Percentiles rank a stretch among this genome's conserved stretches.
Evolutionary conservation across 1,140 invertebrate genomes (phyloP).

Genomic region (Neodiprion lecontei): DNA sequence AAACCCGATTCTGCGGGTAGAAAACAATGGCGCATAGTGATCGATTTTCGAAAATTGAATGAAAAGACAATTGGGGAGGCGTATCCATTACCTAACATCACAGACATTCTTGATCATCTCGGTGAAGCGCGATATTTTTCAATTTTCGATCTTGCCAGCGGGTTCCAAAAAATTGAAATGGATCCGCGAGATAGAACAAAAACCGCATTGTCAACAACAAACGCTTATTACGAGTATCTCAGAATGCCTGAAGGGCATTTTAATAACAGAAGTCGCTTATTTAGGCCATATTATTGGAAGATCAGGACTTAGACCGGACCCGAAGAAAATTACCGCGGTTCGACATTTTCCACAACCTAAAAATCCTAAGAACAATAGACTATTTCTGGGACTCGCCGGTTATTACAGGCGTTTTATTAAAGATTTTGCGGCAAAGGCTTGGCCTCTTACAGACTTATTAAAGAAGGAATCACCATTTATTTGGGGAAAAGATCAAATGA

Average conservation of each 20-base stretch:
- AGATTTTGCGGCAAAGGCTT: constrained; percentile 38
- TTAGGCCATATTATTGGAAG: constrained; percentile 31
- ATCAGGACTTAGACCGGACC: constrained; percentile 31
- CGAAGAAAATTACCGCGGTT: constrained; percentile 24
- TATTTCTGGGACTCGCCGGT: constrained; percentile 7
- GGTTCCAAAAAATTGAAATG: constrained; percentile 50
- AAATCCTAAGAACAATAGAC: constrained; percentile 12
- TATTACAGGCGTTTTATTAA: constrained; percentile 41
- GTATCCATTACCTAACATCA: constrained; percentile 19
- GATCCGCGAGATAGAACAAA: constrained; percentile 47
- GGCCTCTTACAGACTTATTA: constrained; percentile 38
- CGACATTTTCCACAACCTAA: constrained; percentile 25
- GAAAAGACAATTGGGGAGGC: constrained; percentile 19
- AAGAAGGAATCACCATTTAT: constrained; percentile 16
- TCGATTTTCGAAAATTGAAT: constrained; percentile 50
- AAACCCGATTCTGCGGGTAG: constrained; percentile 33
- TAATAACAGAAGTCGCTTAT: constrained; percentile 24
- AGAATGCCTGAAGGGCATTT: constrained; percentile 42
- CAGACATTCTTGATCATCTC: constrained; percentile 46
- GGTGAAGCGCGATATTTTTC: constrained; percentile 54
- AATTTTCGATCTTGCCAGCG: constrained; percentile 57
- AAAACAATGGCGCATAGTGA: constrained; percentile 42
- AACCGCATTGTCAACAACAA: constrained; percentile 51
- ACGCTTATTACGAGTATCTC: constrained; percentile 20
- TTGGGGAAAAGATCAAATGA: too few relatives aligned